Evolutionary conservation across 2,888 invertebrate genomes (phyloP), one percentile per base, ranked within the genome.

Genomic region (Agrochola circellaris): DNA sequence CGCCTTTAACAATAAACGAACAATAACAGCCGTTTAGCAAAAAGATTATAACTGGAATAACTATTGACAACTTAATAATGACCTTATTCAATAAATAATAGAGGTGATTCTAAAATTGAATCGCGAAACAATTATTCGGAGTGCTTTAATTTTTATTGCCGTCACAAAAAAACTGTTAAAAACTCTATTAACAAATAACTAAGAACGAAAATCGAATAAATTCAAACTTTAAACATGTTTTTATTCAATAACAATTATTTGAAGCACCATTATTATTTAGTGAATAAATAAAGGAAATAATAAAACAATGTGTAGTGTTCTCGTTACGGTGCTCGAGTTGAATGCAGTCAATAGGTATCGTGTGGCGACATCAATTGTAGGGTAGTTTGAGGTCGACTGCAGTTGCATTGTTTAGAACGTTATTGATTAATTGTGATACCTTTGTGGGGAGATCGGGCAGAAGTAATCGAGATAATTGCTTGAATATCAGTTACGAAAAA

Each of bases 331-430:
- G 38, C 79, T 88, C 60, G 72, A 38, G 56, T 84, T 83, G 79
- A 82, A 87, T 84, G 79, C 72, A 84, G 85, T 90, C 89, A 89
- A 90, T 85, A 80, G 88, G 86, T 86, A 86, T 90, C 90, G 89
- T 90, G 90, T 89, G 90, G 90, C 88, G 90, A 83, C 48, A 64
- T 81, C 83, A 71, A 85, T 77, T 82, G 87, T 88, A 72, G 60
- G 74, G 70, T 70, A 70, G 65, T 68, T 73, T 58, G 64, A 73
- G 75, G 76, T 81, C 76, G 79, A 82, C 77, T 84, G 77, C 86
- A 82, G 64, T 82, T 56, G 77, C 79, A 83, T 87, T 84, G 84
- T 86, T 79, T 77, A 30, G 62, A 30, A 61, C 38, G 66, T 78
- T 85, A 86, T 86, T 86, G 84, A 81, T 79, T 85, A 81, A 83